These are phyloP conservation scores for Nomada fabriciana DNA, from an alignment of 2,888 invertebrate genomes.

Conservation along the genomic window DNA sequence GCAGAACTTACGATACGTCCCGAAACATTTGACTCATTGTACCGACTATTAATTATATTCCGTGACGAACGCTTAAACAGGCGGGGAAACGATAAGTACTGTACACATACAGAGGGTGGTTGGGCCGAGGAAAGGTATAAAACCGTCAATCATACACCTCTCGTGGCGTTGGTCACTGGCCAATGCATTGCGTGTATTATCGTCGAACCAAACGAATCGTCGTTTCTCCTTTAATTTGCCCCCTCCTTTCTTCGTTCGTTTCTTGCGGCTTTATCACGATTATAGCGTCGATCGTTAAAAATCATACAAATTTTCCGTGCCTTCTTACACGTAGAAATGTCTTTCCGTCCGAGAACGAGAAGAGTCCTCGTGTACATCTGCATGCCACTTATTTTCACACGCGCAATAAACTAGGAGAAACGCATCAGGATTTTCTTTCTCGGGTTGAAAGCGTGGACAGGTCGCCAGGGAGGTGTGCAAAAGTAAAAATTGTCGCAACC, in stretches of 20 bases:
- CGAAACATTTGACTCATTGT: conserved; percentile 72
- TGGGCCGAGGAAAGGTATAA: conserved; percentile 22
- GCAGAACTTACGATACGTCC: conserved; percentile 72
- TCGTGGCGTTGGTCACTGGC: conserved; percentile 40
- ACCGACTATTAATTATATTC: conserved; percentile 70
- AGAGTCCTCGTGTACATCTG: background rate
- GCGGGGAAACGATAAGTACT: conserved; percentile 37
- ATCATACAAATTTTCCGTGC: background rate
- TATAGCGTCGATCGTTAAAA: conserved; percentile 23
- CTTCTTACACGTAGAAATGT: too few species aligned
- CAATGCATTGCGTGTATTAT: conserved; percentile 60
- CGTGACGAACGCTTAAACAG: conserved; percentile 45
- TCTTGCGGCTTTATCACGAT: background rate
- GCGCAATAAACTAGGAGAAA: conserved; percentile 46
- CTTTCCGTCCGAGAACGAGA: background rate
- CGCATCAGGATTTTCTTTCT: conserved; percentile 10
- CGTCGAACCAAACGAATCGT: conserved; percentile 37
- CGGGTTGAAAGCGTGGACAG: conserved; percentile 21
- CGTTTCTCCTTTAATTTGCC: background rate
- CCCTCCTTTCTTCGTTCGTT: background rate
- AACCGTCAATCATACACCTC: conserved; percentile 62
- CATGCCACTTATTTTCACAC: conserved; percentile 34
- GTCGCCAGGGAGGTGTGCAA: conserved; percentile 40
- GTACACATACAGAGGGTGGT: conserved; percentile 8
- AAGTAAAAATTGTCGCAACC: conserved; percentile 37